Conservation (phyloP, 2,797 vertebrate genomes). For the Eupleurogrammus muticus region DNA sequence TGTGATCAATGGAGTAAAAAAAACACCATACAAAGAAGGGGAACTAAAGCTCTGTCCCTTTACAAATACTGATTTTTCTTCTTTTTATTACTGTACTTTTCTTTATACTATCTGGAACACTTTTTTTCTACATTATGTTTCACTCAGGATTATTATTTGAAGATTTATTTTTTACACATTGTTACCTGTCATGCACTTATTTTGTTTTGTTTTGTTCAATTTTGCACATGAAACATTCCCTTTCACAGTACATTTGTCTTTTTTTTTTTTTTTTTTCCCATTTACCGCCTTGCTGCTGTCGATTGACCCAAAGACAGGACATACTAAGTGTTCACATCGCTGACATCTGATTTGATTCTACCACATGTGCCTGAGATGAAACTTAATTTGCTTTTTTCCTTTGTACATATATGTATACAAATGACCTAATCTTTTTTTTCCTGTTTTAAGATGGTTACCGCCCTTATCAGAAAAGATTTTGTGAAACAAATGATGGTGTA, state of each 20-base stretch:
- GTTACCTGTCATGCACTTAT: constrained; percentile 48
- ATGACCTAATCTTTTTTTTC: constrained; percentile 34
- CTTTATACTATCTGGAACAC: constrained; percentile 21
- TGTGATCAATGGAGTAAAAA: background rate
- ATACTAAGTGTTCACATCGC: constrained; percentile 40
- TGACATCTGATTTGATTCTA: constrained; percentile 75
- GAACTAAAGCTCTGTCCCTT: constrained; percentile 14
- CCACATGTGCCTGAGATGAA: constrained; percentile 83
- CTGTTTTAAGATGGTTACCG: constrained; percentile 32
- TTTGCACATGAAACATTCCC: constrained; percentile 67
- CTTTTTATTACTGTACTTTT: constrained; percentile 58
- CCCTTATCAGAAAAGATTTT: constrained; percentile 27
- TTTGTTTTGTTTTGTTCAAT: constrained; percentile 50
- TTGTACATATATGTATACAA: constrained; percentile 52
- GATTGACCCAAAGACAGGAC: constrained; percentile 61
- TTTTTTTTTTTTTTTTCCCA: constrained; percentile 5
- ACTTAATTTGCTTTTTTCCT: constrained; percentile 28
- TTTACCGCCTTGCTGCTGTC: constrained; percentile 47
- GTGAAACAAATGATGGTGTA: constrained; percentile 38
- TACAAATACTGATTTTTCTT: constrained; percentile 19
- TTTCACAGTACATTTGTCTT: constrained; percentile 8
- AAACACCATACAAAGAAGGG: constrained; percentile 33
- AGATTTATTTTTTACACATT: constrained; percentile 37
- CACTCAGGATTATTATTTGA: constrained; percentile 50
- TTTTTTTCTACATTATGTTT: constrained; percentile 24